Evolutionary conservation across 1,140 invertebrate species (phyloP).

Genomic region (Drosophila repletoides): DNA sequence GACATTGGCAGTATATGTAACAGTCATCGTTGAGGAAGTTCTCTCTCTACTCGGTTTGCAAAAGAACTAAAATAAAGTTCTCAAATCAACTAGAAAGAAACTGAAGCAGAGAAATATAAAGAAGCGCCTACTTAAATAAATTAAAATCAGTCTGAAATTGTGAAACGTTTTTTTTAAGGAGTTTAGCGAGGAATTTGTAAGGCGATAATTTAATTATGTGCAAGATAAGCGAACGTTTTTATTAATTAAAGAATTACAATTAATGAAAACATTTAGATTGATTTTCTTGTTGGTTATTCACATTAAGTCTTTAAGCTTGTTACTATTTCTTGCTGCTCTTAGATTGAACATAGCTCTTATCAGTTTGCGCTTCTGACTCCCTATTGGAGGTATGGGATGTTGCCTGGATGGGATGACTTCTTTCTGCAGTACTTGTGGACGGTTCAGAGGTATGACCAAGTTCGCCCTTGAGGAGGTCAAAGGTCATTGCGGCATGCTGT

Average conservation of each 20-base stretch:
- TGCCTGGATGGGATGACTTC: too few relatives aligned
- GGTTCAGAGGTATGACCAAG: not conserved
- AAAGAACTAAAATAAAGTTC: not conserved
- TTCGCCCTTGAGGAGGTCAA: conserved; percentile 59
- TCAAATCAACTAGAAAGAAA: not conserved
- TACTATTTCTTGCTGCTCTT: too few relatives aligned
- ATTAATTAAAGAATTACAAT: too few relatives aligned
- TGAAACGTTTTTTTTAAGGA: too few relatives aligned
- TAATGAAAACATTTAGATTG: too few relatives aligned
- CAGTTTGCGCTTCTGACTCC: conserved; percentile 1
- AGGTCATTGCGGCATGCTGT: conserved; percentile 51
- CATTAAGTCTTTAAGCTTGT: too few relatives aligned
- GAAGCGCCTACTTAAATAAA: conserved; percentile 3
- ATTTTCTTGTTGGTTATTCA: too few relatives aligned
- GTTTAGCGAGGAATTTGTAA: too few relatives aligned
- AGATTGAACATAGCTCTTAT: not conserved
- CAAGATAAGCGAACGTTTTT: too few relatives aligned
- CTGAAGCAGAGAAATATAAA: not conserved
- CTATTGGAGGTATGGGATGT: not conserved
- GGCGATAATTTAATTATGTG: too few relatives aligned
- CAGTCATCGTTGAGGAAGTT: conserved; percentile 51
- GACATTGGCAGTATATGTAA: conserved; percentile 66
- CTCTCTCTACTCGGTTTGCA: too few relatives aligned
- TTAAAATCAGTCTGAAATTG: too few relatives aligned
- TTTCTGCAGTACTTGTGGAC: not conserved